A percentile compares a stretch with the other conserved stretches of the same genome.
Evolutionary conservation across 2,888 invertebrate species (phyloP).

Genomic region (Phalangium opilio): DNA sequence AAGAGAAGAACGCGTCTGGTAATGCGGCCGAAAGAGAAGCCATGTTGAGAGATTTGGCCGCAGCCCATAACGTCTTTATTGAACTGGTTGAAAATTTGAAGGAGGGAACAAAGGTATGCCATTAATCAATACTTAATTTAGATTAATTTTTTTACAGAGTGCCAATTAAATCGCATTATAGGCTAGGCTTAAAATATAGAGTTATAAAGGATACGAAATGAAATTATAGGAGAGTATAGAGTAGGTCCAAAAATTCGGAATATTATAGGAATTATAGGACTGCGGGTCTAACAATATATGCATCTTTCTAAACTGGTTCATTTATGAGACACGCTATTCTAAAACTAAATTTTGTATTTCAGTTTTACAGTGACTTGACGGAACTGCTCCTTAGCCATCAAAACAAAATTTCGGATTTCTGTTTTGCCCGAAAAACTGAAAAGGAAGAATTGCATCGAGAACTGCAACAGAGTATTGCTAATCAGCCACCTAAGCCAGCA

Average conservation of each 20-base stretch:
- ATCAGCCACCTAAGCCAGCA: conserved; percentile 24
- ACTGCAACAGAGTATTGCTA: conserved; percentile 60
- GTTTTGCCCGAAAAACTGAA: conserved; percentile 96
- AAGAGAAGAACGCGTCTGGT: conserved; percentile 47
- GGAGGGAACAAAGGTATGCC: conserved; percentile 66
- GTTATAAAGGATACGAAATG: no score
- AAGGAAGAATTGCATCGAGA: conserved; percentile 95
- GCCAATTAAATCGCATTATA: no score
- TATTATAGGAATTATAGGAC: no score
- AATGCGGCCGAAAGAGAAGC: conserved; percentile 49
- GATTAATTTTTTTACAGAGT: no score
- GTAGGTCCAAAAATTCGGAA: no score
- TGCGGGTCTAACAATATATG: no score
- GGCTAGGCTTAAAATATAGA: no score
- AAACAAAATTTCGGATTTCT: conserved; percentile 93
- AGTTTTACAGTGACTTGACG: conserved; percentile 43
- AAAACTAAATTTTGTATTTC: conserved; percentile 20
- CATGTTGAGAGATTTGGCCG: conserved; percentile 66
- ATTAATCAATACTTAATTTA: no score
- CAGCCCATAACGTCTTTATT: conserved; percentile 80
- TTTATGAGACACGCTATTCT: no score
- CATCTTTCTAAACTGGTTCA: no score
- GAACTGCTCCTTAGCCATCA: conserved; percentile 85
- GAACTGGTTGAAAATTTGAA: conserved; percentile 78
- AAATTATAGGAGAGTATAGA: no score